Evolutionary conservation across 2,113 vertebrate species (phyloP).

Genomic region (Triplophysa siluroides): DNA sequence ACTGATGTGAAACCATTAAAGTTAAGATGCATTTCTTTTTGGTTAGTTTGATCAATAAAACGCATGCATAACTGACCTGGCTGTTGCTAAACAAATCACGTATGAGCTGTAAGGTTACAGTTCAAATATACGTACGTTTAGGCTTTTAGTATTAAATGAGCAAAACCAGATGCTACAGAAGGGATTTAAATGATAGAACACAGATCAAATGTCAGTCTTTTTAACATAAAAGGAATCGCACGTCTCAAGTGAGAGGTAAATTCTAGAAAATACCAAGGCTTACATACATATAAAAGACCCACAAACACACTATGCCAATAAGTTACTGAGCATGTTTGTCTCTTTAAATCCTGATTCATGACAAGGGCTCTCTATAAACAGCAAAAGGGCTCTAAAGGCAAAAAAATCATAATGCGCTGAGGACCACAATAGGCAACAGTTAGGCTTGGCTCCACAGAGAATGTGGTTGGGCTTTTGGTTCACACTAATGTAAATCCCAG

Average conservation of each 20-base stretch:
- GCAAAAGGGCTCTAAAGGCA: slow-evolving; percentile 59
- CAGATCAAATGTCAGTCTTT: neutral
- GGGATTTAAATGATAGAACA: slow-evolving; percentile 16
- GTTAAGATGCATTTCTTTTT: neutral
- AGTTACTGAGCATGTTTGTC: slow-evolving; percentile 61
- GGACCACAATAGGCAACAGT: slow-evolving; percentile 45
- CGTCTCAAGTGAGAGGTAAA: neutral
- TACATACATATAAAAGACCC: slow-evolving; percentile 34
- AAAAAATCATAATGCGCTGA: slow-evolving; percentile 47
- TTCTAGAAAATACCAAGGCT: slow-evolving; percentile 28
- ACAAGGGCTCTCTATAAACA: slow-evolving; percentile 60
- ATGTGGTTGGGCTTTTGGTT: slow-evolving; percentile 14
- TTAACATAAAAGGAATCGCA: slow-evolving; percentile 8
- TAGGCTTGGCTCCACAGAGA: slow-evolving; percentile 35
- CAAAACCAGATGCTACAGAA: neutral
- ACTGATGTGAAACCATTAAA: neutral
- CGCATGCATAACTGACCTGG: neutral
- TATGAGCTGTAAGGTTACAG: neutral
- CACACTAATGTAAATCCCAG: neutral
- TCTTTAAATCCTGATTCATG: slow-evolving; percentile 65
- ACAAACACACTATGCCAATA: slow-evolving; percentile 30
- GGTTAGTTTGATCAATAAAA: slow-evolving; percentile 7
- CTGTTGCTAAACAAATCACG: neutral
- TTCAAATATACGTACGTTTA: neutral
- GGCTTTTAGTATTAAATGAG: neutral